phyloP scores from a whole-genome alignment of 1,140 invertebrate species.

The Penaeus vannamei region DNA sequence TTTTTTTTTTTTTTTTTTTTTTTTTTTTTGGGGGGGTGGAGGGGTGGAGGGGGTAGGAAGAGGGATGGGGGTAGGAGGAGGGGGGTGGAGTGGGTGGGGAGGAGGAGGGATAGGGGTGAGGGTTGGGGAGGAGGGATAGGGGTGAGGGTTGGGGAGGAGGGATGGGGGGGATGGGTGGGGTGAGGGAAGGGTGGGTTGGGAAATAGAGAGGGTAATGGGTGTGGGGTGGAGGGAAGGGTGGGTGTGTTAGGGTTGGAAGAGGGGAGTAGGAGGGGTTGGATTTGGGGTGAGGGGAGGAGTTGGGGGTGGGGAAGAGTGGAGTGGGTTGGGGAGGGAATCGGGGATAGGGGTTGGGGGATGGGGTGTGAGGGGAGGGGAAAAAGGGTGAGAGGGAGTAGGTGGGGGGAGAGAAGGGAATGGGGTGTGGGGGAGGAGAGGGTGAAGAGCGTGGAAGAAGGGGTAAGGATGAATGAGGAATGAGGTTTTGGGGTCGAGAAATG shows the following conservation, averaged over 20 bases:
- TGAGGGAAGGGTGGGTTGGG: background rate
- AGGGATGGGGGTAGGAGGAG: too few relatives aligned
- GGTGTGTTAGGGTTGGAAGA: too few relatives aligned
- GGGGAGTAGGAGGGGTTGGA: too few relatives aligned
- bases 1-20: too few relatives aligned
- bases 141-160: conserved; percentile 68
- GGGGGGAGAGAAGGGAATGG: background rate
- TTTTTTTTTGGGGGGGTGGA: too few relatives aligned
- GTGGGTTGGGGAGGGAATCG: conserved; percentile 61
- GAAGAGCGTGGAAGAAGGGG: background rate
- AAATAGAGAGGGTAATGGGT: background rate
- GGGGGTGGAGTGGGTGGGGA: too few relatives aligned
- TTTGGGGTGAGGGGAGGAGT: too few relatives aligned
- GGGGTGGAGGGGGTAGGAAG: too few relatives aligned
- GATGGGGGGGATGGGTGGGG: conserved; percentile 73
- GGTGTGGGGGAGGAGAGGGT: background rate
- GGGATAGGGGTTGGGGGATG: conserved; percentile 74
- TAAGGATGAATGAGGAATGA: background rate
- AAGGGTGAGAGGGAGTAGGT: background rate
- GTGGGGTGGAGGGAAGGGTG: too few relatives aligned
- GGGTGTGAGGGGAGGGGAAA: background rate
- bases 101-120: too few relatives aligned
- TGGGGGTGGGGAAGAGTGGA: too few relatives aligned
- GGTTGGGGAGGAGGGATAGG: too few relatives aligned
- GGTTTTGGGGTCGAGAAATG: background rate